Conservation (phyloP, 2,888 invertebrate genomes). For the Prosapia bicincta region DNA sequence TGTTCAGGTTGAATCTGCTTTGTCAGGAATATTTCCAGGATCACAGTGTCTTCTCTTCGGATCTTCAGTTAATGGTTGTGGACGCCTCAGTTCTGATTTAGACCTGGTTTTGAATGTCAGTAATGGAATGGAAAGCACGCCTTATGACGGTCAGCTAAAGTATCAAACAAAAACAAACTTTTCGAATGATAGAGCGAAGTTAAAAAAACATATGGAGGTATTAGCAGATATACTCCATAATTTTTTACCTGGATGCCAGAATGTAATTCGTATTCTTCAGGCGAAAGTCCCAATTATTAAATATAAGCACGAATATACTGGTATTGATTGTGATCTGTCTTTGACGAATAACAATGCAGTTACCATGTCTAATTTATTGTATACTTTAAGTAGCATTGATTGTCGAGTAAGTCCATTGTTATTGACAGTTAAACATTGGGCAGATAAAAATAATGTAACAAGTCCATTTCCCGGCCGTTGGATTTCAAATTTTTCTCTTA, state of each 20-base stretch:
- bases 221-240: conserved; percentile 68
- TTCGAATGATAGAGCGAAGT: conserved; percentile 57
- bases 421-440: conserved; percentile 79
- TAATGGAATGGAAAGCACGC: neutral
- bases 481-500: conserved; percentile 82
- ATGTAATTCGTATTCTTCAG: conserved; percentile 69
- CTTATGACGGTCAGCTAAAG: conserved; percentile 48
- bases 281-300: conserved; percentile 90
- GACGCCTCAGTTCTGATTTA: conserved; percentile 77
- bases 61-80: conserved; percentile 87
- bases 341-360: conserved; percentile 78
- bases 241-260: conserved; percentile 68
- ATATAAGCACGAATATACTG: conserved; percentile 70
- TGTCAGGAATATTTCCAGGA: conserved; percentile 68
- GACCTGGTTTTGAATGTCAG: conserved; percentile 34
- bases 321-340: conserved; percentile 80
- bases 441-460: conserved; percentile 64
- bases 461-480: conserved; percentile 70
- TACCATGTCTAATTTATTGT: conserved; percentile 82
- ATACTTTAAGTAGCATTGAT: conserved; percentile 68
- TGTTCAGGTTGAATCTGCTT: conserved; percentile 62
- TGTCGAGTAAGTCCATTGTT: conserved; percentile 70
- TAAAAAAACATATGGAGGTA: conserved; percentile 68
- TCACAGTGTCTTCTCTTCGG: conserved; percentile 77
- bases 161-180: conserved; percentile 60